A percentile compares a stretch with the other conserved stretches of the same genome.
phyloP scores from a whole-genome alignment of 2,888 invertebrate genomes.

The Rhagonycha lutea region DNA sequence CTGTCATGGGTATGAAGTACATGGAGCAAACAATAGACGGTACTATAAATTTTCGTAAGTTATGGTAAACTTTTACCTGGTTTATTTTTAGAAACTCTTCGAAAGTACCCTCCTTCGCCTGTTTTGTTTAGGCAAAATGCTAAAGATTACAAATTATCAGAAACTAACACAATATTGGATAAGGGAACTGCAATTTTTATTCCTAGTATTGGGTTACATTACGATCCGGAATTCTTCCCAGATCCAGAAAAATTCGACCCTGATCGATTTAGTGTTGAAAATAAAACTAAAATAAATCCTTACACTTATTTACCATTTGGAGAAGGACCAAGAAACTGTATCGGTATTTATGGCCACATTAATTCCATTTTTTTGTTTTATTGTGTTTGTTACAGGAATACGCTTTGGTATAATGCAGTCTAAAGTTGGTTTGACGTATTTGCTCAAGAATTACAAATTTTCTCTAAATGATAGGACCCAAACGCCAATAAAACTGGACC shows the following conservation, averaged over 20 bases:
- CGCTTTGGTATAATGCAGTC: too few relatives aligned
- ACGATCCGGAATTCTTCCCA: constrained; percentile 15
- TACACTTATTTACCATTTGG: constrained; percentile 63
- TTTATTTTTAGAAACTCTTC: neutral
- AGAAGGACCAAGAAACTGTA: constrained; percentile 62
- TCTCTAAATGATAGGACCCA: too few relatives aligned
- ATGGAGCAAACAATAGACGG: neutral
- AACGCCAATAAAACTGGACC: too few relatives aligned
- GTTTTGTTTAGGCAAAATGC: neutral
- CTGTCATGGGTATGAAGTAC: neutral
- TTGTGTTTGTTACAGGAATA: neutral
- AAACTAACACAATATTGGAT: neutral
- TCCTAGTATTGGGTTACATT: constrained; percentile 9
- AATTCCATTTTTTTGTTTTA: neutral
- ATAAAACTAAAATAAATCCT: constrained; percentile 58
- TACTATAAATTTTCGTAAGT: neutral
- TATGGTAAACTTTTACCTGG: neutral
- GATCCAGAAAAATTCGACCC: constrained; percentile 19
- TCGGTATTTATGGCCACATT: constrained; percentile 52
- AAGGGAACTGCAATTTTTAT: constrained; percentile 1
- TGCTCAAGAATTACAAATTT: too few relatives aligned
- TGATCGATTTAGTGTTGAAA: constrained; percentile 32
- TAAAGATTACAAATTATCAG: neutral
- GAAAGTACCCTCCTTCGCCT: neutral
- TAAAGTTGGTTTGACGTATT: too few relatives aligned